Conservation (phyloP, 2,888 invertebrate genomes). For the Tipula lateralis region DNA sequence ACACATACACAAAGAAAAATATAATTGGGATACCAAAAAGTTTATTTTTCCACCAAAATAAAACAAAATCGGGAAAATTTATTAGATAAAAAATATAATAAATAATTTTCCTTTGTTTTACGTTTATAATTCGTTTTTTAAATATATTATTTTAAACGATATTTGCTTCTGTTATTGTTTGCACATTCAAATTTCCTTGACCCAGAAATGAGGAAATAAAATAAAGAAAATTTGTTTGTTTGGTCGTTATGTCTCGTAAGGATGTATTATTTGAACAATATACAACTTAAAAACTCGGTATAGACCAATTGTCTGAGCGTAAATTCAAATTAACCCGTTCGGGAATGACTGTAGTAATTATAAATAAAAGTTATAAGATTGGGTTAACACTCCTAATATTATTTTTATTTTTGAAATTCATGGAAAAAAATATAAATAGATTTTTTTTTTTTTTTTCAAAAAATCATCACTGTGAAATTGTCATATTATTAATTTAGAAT, state of each 20-base stretch:
- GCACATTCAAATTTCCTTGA: neutral
- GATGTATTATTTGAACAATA: neutral
- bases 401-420: neutral
- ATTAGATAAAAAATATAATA: neutral
- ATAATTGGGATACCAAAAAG: neutral
- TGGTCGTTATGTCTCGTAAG: neutral
- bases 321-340: neutral
- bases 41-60: conserved; percentile 1
- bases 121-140: neutral
- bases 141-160: neutral
- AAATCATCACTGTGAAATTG: neutral
- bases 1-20: neutral
- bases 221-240: neutral
- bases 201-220: neutral
- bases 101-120: neutral
- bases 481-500: neutral
- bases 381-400: neutral
- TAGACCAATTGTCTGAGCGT: neutral
- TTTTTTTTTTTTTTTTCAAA: neutral
- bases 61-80: neutral
- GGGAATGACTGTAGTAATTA: neutral
- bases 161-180: neutral
- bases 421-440: neutral
- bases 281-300: neutral
- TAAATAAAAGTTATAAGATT: neutral